These are phyloP conservation scores for Cossypha dichroa DNA, from an alignment of 2,797 vertebrate genomes.

Conservation along the genomic window DNA sequence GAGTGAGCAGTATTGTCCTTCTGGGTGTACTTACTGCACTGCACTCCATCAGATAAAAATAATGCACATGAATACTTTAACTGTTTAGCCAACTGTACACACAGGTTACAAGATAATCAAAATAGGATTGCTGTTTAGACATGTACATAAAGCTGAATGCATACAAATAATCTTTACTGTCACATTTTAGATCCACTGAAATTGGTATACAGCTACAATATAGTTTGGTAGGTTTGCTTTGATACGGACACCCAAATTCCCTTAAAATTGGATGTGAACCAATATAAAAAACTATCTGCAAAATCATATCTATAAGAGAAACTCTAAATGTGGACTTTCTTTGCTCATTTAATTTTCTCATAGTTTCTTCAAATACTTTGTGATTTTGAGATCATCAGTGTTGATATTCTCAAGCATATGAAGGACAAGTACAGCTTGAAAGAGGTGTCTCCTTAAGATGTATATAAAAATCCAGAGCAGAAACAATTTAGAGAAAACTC, in stretches of 20 bases:
- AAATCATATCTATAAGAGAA: background rate
- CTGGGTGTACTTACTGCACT: slow-evolving; percentile 55
- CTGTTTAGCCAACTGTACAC: slow-evolving; percentile 59
- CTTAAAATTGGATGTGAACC: background rate
- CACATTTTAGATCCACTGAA: background rate
- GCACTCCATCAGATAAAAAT: slow-evolving; percentile 61
- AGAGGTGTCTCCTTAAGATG: background rate
- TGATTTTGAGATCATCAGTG: background rate
- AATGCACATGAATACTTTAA: slow-evolving; percentile 68
- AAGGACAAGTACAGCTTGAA: background rate
- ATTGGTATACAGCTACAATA: background rate
- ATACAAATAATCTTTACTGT: slow-evolving; percentile 19
- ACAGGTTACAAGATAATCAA: slow-evolving; percentile 45
- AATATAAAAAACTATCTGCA: background rate
- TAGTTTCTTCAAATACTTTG: background rate
- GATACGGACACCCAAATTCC: background rate
- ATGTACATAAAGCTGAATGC: background rate
- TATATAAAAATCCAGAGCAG: background rate
- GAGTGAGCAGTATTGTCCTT: slow-evolving; percentile 64
- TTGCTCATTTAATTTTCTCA: background rate
- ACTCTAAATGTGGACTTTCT: background rate
- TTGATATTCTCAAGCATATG: background rate
- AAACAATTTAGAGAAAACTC: background rate
- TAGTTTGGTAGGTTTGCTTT: background rate
- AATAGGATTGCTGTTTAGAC: slow-evolving; percentile 32